These are phyloP conservation scores for Amblyopsis rosae DNA, from an alignment of 2,113 vertebrate genomes.

Conservation along the genomic window DNA sequence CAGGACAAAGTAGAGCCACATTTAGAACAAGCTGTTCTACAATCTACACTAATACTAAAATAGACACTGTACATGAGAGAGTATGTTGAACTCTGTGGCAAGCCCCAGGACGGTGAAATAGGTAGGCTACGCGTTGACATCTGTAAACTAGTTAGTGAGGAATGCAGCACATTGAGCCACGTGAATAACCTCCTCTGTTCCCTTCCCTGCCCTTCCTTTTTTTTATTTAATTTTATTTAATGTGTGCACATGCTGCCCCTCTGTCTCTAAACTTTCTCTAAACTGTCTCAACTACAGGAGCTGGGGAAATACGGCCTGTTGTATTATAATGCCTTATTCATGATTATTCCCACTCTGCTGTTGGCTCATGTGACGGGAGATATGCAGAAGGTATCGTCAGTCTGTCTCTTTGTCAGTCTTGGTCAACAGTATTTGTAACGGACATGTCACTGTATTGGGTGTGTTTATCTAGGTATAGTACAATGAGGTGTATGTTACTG, in stretches of 20 bases:
- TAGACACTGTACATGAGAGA: too few relatives aligned
- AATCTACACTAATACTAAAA: too few relatives aligned
- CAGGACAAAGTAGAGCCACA: too few relatives aligned
- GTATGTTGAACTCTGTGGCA: background rate
- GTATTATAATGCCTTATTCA: constrained; percentile 97
- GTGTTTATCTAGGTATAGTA: background rate
- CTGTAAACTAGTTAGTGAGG: constrained; percentile 45
- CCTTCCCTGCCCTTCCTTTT: constrained; percentile 5
- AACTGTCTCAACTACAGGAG: constrained; percentile 76
- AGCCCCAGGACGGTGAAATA: constrained; percentile 13
- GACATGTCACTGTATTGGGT: background rate
- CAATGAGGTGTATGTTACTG: too few relatives aligned
- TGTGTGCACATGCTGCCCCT: constrained; percentile 6
- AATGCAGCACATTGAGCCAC: constrained; percentile 38
- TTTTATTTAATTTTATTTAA: background rate
- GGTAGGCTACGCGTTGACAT: constrained; percentile 38
- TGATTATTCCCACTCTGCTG: constrained; percentile 90
- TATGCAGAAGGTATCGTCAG: constrained; percentile 83
- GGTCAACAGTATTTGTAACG: background rate
- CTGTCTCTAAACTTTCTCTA: constrained; percentile 20
- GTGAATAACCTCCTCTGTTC: constrained; percentile 60
- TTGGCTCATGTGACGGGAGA: constrained; percentile 91
- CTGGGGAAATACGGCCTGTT: constrained; percentile 95
- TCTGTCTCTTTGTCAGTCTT: background rate
- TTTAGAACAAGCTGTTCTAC: too few relatives aligned